Evolutionary conservation across 2,888 invertebrate genomes (phyloP), one percentile per base, ranked within the genome.

Genomic region (Stenoptilia bipunctidactyla): DNA sequence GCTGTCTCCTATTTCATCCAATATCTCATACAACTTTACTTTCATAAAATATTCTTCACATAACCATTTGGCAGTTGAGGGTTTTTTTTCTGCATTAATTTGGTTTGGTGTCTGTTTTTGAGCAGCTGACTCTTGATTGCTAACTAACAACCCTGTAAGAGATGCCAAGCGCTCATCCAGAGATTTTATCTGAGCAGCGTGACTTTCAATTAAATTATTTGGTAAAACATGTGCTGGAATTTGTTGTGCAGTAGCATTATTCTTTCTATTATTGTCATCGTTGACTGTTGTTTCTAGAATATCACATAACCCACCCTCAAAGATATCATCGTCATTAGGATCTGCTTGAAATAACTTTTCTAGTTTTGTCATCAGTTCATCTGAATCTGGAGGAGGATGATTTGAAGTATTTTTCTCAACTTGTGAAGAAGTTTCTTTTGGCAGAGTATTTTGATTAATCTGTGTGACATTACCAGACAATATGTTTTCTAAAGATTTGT

Each of bases 31-130:
- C 5, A 83, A 53, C 45, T 63, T 64, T 37, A 63, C 58, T 56
- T 74, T 84, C 30, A 73, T 56, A 49, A 68, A 80, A 47, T 79
- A 80, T 45, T 77, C 74, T 50, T 85, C 84, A 58, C 85, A 84
- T 15, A 75, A 44, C 85, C 85, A 85, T 55, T 76, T 80, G 48
- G 61, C 70, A 15, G 55, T 20, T 3, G 20, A 20, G 3, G 8
- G 4, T 8, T 20, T 20, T 20, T 20, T 20, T 3, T 20, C 20
- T 20, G 20, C 8, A 8, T 20, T 3, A 5, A 8, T 8, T 20
- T 20, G 20, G 20, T 20, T 20, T 20, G 56, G 54, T 40, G 43
- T 30, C 47, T 55, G 65, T 41, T 47, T 56, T 35, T 47, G 46
- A n/a, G 41, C 35, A 25, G 41, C 55, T 15, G 58, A 56, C 45